A percentile compares a stretch with the other conserved stretches of the same genome.
These are phyloP conservation scores for Sarcophaga peregrina DNA, from an alignment of 1,140 invertebrate species.

Conservation along the genomic window DNA sequence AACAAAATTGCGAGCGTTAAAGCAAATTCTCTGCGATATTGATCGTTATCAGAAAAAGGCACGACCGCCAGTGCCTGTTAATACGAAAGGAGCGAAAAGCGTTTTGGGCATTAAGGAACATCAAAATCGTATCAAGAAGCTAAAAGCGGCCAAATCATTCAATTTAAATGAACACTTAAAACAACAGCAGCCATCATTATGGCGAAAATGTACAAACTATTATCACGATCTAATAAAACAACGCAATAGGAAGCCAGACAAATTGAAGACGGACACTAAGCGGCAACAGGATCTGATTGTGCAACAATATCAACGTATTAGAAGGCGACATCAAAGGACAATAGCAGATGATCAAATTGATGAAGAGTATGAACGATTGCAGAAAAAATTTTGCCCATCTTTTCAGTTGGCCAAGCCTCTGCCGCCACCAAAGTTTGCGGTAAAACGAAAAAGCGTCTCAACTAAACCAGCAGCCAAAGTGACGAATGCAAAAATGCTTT, in stretches of 20 bases:
- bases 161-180: background rate
- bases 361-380: background rate
- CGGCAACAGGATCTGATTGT: background rate
- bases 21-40: conserved; percentile 1
- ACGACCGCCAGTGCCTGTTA: background rate
- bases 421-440: background rate
- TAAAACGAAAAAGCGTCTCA: background rate
- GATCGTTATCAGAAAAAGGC: background rate
- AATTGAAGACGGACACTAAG: background rate
- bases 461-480: background rate
- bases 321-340: background rate
- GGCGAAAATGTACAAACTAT: background rate
- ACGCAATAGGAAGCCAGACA: background rate
- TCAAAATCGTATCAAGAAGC: background rate
- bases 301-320: background rate
- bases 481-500: background rate
- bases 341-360: background rate
- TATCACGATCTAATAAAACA: background rate
- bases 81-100: background rate
- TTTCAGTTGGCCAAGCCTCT: background rate
- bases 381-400: background rate
- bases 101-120: background rate
- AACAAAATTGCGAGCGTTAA: background rate
- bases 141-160: background rate
- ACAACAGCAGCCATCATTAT: background rate